Conservation (phyloP, 2,888 invertebrate genomes). For the Drosophila glabriapex region DNA sequence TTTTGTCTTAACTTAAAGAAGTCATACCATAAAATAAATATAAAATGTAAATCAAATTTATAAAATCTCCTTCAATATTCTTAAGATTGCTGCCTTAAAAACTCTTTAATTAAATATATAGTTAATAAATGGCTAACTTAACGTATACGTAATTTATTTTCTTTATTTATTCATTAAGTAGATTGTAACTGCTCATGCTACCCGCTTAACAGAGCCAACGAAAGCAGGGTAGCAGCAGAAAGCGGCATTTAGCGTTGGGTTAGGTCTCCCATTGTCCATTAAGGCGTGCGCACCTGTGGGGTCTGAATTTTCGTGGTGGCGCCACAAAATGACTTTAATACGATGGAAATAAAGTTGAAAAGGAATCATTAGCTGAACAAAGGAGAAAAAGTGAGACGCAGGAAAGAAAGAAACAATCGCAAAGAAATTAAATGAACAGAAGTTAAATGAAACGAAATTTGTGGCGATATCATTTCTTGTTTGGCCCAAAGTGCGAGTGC, state of each 20-base stretch:
- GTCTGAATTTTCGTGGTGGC: slow-evolving; percentile 8
- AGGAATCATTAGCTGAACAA: slow-evolving; percentile 59
- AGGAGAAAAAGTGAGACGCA: slow-evolving; percentile 15
- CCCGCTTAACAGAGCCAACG: neutral
- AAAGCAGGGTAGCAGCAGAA: neutral
- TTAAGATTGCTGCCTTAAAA: neutral
- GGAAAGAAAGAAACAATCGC: slow-evolving; percentile 1
- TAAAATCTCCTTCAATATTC: neutral
- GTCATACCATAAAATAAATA: neutral
- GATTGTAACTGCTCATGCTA: neutral
- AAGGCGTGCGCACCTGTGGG: neutral
- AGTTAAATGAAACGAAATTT: slow-evolving; percentile 45
- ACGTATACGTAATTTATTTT: neutral
- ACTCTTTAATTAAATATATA: neutral
- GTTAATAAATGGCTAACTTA: neutral
- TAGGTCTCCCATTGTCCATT: neutral
- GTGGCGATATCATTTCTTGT: slow-evolving; percentile 61
- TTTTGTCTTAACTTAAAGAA: neutral
- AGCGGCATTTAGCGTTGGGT: neutral
- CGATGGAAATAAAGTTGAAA: slow-evolving; percentile 23
- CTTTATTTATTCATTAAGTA: neutral
- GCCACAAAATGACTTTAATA: slow-evolving; percentile 22
- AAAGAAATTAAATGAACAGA: slow-evolving; percentile 35
- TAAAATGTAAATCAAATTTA: neutral
- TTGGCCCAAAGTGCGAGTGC: slow-evolving; percentile 32